A percentile compares a stretch with the other conserved stretches of the same genome.
Conservation (phyloP, 53 echinoderm and acorn worm species). For the Mesocentrotus franciscanus region DNA sequence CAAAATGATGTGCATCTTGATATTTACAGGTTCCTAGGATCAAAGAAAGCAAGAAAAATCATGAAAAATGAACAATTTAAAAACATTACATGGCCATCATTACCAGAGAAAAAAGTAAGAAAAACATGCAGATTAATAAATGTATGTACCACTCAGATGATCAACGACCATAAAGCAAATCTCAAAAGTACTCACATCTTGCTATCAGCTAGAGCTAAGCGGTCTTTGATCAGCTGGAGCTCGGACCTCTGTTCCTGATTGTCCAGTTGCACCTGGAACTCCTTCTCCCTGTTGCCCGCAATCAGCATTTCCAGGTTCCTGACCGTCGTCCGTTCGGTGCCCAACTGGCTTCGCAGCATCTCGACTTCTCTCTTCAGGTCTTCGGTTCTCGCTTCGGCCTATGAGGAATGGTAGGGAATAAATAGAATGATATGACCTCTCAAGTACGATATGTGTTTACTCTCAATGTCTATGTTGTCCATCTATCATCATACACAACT, state of each 20-base stretch:
- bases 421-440: background rate
- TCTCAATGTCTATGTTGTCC: background rate
- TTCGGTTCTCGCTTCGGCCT: constrained; percentile 80
- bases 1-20: too few species aligned
- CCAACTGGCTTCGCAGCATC: constrained; percentile 86
- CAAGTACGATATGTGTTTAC: background rate
- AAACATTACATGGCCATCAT: background rate
- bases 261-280: constrained; percentile 93
- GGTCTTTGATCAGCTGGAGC: constrained; percentile 93
- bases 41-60: too few species aligned
- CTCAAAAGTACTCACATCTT: constrained; percentile 83
- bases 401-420: background rate
- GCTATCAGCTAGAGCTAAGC: constrained; percentile 94
- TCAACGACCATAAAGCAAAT: background rate
- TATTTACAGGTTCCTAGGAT: too few species aligned
- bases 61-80: background rate
- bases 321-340: constrained; percentile 85
- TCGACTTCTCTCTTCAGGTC: constrained; percentile 85
- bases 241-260: constrained; percentile 97
- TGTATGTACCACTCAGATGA: too few species aligned
- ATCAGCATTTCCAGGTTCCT: constrained; percentile 90
- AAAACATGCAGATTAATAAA: background rate
- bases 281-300: constrained; percentile 92
- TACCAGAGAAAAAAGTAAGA: background rate
- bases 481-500: too few species aligned